Evolutionary conservation across 2,888 invertebrate species (phyloP).

Genomic region (Mythimna vitellina): DNA sequence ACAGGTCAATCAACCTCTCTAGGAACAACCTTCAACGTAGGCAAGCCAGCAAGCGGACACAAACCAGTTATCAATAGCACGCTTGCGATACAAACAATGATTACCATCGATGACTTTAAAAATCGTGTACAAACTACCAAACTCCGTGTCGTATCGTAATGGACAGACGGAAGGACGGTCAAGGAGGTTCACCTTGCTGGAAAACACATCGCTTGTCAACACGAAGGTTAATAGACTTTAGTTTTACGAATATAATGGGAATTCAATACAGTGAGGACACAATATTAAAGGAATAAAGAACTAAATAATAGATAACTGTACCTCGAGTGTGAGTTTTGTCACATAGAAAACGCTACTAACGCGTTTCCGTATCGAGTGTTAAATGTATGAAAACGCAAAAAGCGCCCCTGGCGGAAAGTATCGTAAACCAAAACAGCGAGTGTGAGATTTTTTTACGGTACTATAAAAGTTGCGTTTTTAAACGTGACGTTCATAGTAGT

Average conservation of each 20-base stretch:
- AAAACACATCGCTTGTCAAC: constrained; percentile 44
- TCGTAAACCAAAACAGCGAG: too few relatives aligned
- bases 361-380: too few relatives aligned
- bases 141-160: constrained; percentile 29
- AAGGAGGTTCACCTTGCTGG: constrained; percentile 51
- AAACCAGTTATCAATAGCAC: constrained; percentile 52
- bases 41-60: constrained; percentile 25
- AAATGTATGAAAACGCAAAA: too few relatives aligned
- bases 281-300: not conserved
- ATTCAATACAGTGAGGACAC: constrained; percentile 38
- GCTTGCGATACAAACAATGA: constrained; percentile 39
- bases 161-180: constrained; percentile 38
- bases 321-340: too few relatives aligned
- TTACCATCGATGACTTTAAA: constrained; percentile 45
- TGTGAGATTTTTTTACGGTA: too few relatives aligned
- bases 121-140: constrained; percentile 51
- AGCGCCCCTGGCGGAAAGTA: too few relatives aligned
- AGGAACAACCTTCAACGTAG: constrained; percentile 22
- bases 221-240: constrained; percentile 48
- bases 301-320: too few relatives aligned
- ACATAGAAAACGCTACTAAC: too few relatives aligned
- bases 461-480: too few relatives aligned
- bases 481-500: too few relatives aligned
- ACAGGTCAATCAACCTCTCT: constrained; percentile 47
- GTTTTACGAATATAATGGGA: constrained; percentile 48